Conservation (phyloP, 2,888 invertebrate genomes). For the Agrotis exclamationis region DNA sequence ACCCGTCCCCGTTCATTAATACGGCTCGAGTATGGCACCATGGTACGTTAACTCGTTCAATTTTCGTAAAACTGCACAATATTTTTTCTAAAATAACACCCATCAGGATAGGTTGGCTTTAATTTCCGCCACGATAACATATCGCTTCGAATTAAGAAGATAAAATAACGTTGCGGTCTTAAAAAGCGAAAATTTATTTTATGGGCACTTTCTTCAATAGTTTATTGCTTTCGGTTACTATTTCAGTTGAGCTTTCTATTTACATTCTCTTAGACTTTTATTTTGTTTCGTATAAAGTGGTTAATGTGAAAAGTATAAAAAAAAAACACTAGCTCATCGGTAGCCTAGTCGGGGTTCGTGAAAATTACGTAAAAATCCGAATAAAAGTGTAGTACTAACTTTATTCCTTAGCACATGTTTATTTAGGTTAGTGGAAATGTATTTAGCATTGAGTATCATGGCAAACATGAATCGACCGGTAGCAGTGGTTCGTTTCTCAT, state of each 20-base stretch:
- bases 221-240: slow-evolving; percentile 59
- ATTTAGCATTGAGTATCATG: slow-evolving; percentile 37
- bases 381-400: slow-evolving; percentile 25
- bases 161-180: slow-evolving; percentile 52
- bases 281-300: slow-evolving; percentile 24
- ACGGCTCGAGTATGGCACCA: slow-evolving; percentile 59
- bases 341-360: slow-evolving; percentile 6
- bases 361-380: slow-evolving; percentile 27
- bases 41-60: slow-evolving; percentile 71
- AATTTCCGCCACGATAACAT: slow-evolving; percentile 52
- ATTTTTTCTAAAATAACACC: slow-evolving; percentile 63
- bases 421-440: slow-evolving; percentile 59
- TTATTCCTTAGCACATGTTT: slow-evolving; percentile 47
- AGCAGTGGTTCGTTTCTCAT: slow-evolving; percentile 56
- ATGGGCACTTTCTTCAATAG: slow-evolving; percentile 55
- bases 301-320: neutral
- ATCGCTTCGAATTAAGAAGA: slow-evolving; percentile 59
- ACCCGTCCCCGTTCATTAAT: slow-evolving; percentile 70
- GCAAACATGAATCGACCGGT: slow-evolving; percentile 52
- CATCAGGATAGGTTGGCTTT: slow-evolving; percentile 54
- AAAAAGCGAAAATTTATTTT: slow-evolving; percentile 58
- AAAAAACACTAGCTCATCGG: slow-evolving; percentile 3
- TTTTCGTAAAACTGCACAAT: slow-evolving; percentile 67
- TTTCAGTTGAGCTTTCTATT: slow-evolving; percentile 46
- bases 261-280: slow-evolving; percentile 44